Evolutionary conservation across 2,797 vertebrate species (phyloP).

Genomic region (Acanthiza pusilla): DNA sequence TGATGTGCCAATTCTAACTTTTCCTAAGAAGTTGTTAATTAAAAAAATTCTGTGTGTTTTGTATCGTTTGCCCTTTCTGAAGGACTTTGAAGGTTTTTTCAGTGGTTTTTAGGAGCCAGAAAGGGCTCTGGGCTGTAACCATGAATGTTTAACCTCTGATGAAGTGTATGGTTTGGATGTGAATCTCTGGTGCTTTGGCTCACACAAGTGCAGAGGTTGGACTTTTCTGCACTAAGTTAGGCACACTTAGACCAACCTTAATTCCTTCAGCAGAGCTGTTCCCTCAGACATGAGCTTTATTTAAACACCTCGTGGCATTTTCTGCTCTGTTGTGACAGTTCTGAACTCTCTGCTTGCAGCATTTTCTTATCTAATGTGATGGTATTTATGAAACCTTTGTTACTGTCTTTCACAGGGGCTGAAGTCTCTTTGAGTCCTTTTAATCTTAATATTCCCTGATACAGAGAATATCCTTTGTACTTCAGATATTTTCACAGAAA

Average conservation of each 20-base stretch:
- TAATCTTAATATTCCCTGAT: not conserved
- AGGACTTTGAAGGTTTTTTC: not conserved
- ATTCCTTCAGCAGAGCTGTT: not conserved
- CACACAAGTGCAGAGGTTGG: not conserved
- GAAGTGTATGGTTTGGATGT: not conserved
- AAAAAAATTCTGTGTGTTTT: not conserved
- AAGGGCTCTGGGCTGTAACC: not conserved
- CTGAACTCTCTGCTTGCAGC: not conserved
- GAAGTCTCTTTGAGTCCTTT: not conserved
- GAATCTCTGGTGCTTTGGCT: not conserved
- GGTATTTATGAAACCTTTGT: not conserved
- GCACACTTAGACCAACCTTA: rapidly evolving
- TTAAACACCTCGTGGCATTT: not conserved
- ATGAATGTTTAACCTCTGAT: not conserved
- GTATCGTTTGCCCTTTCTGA: not conserved
- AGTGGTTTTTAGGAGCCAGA: not conserved
- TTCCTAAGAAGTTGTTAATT: not conserved
- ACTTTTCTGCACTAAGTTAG: not conserved
- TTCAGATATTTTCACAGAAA: not conserved
- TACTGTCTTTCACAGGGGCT: not conserved
- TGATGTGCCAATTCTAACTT: rapidly evolving
- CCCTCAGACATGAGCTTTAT: not conserved
- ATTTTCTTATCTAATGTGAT: not conserved
- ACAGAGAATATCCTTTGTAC: not conserved
- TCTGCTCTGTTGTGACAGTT: not conserved